Base-by-base conservation (phyloP, 2,888 invertebrate genomes). In the Hyposoter didymator region DNA sequence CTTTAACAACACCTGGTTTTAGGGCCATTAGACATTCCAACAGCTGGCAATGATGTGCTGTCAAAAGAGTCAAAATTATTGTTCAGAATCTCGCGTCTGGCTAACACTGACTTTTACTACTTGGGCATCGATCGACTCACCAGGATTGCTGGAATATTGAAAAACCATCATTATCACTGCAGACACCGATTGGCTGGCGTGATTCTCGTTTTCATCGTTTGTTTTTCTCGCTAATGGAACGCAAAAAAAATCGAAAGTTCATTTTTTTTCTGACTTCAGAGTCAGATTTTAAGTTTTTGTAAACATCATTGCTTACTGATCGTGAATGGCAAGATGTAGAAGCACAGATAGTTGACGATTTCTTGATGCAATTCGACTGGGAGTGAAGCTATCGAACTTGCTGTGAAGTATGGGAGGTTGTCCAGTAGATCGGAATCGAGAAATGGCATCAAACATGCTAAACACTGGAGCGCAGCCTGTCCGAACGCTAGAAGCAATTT, bases 91-190 rank as follows among this genome's bases (percentile, higher is more conserved):
- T 19, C 2, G n/a, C 22, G 82, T 75, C 84, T 69, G 83, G 76
- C 62, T 8, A 69, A 35, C 74, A 52, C 62, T 22, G 45, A 47
- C 8, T n/a, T 62, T 72, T 70, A 83, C 82, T 67, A 80, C 76
- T 83, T 67, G 3, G 6, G 17, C 52, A 52, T 66, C 52, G n/a
- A 32, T 64, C 47, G 22, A 91, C 92, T 91, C 93, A 98, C 98
- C 97, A 91, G 98, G 97, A 94, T 98, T 98, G 87, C 96, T 97
- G 0, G 99, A 98, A 93, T 99, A 99, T 93, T 99, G 99, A 92
- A 99, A 97, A 45, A 99, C 97, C 96, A 99, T 97, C 98, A 99
- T 99, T 84, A 99, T 96, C 80, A 99, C 98, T 52, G 99, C 97
- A 0, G 98, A 97, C 5, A 98, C 97, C 2, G 97, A 97, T 92